Conservation (phyloP, 2,113 vertebrate genomes). For the Saguinus imperator region DNA sequence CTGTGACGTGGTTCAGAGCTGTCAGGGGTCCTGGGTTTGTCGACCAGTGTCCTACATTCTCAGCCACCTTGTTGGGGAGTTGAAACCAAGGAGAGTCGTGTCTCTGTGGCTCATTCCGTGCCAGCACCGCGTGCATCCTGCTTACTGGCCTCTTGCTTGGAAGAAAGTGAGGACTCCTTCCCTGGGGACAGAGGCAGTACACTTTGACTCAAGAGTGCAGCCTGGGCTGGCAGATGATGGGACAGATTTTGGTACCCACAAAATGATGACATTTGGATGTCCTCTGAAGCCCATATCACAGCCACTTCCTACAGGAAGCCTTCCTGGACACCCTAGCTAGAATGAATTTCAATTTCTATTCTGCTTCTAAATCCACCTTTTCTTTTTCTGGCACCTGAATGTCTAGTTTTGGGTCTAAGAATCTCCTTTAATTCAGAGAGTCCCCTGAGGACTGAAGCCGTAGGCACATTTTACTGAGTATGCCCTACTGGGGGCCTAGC, state of each 20-base stretch:
- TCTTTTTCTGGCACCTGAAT: background rate
- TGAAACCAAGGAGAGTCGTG: background rate
- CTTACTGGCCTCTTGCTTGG: background rate
- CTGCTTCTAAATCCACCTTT: background rate
- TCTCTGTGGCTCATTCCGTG: background rate
- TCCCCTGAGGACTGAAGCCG: background rate
- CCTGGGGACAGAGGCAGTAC: background rate
- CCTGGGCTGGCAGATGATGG: background rate
- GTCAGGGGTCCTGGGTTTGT: accelerated
- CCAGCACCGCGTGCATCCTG: background rate
- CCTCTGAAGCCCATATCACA: background rate
- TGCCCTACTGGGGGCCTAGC: accelerated
- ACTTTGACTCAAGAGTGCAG: background rate
- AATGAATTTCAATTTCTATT: background rate
- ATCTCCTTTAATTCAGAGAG: background rate
- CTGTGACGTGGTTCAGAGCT: background rate
- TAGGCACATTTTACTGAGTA: background rate
- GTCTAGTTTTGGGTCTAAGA: background rate
- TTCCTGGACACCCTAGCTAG: background rate
- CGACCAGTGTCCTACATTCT: accelerated
- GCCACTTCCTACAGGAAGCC: conserved; percentile 9
- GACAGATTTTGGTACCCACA: background rate
- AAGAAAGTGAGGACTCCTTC: background rate
- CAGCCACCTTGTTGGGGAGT: background rate
- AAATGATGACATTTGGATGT: background rate